A percentile compares a stretch with the other conserved stretches of the same genome.
These are phyloP conservation scores for Nansenia antarctica DNA, from an alignment of 2,113 vertebrate species.

Conservation along the genomic window DNA sequence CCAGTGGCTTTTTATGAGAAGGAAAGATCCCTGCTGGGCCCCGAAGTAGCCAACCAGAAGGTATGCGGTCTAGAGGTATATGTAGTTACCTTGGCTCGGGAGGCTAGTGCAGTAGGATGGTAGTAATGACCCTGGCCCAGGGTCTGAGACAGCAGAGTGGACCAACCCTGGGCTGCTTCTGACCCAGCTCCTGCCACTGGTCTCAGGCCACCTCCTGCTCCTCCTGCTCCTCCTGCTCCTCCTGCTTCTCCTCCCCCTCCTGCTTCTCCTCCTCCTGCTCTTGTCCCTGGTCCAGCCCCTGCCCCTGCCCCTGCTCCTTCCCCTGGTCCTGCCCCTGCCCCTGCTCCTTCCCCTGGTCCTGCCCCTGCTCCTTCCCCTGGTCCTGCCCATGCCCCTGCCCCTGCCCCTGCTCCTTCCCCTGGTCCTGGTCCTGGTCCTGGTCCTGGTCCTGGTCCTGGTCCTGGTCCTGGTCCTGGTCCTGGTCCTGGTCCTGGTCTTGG, in stretches of 20 bases:
- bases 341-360: slow-evolving; percentile 16
- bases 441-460: slow-evolving; percentile 14
- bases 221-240: slow-evolving; percentile 7
- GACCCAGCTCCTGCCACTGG: slow-evolving; percentile 1
- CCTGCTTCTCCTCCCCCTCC: slow-evolving; percentile 7
- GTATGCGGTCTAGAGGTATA: no score
- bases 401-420: slow-evolving; percentile 16
- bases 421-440: slow-evolving; percentile 5
- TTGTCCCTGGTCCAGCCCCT: no score
- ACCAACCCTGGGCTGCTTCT: slow-evolving; percentile 41
- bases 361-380: slow-evolving; percentile 10
- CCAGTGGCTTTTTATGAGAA: no score
- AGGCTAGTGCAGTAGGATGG: slow-evolving; percentile 38
- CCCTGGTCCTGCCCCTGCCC: slow-evolving; percentile 11
- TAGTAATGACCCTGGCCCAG: slow-evolving; percentile 44
- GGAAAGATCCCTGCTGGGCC: no score
- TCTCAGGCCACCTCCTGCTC: slow-evolving; percentile 8
- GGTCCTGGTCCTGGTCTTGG: slow-evolving; percentile 15
- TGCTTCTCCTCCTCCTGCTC: neutral
- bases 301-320: no score
- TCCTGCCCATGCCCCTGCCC: slow-evolving; percentile 7
- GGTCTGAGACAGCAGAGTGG: slow-evolving; percentile 41
- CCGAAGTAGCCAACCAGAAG: no score
- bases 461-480: slow-evolving; percentile 16
- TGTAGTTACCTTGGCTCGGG: slow-evolving; percentile 67